phyloP scores from a whole-genome alignment of 2,113 vertebrate species.

The Tichodroma muraria region DNA sequence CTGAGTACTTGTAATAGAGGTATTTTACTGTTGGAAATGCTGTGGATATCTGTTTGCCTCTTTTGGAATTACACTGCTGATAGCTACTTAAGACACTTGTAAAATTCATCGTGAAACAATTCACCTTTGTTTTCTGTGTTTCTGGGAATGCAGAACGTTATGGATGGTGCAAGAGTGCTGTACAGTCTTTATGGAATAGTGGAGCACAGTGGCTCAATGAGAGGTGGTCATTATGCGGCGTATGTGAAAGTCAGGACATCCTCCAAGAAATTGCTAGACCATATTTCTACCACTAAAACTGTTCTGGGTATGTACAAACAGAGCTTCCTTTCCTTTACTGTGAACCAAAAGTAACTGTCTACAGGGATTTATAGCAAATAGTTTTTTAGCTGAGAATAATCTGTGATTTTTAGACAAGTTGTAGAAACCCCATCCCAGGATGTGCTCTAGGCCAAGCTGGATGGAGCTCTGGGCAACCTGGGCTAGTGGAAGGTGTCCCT shows the following conservation, averaged over 20 bases:
- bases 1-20: too few species aligned
- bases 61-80: not conserved
- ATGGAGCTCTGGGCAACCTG: not conserved
- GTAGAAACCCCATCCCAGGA: not conserved
- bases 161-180: slow-evolving; percentile 78
- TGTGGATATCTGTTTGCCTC: not conserved
- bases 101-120: not conserved
- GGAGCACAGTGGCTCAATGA: slow-evolving; percentile 94
- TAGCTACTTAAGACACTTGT: not conserved
- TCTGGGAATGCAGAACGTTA: slow-evolving; percentile 75
- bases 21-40: not conserved
- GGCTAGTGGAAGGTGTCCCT: not conserved
- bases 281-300: slow-evolving; percentile 70
- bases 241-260: slow-evolving; percentile 91
- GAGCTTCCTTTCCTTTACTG: not conserved
- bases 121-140: not conserved
- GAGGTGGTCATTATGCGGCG: slow-evolving; percentile 89
- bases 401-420: not conserved
- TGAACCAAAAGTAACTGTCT: not conserved
- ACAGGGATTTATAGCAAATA: not conserved
- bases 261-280: slow-evolving; percentile 76
- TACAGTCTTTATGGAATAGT: slow-evolving; percentile 96
- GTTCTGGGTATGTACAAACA: slow-evolving; percentile 74
- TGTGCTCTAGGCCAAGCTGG: not conserved
- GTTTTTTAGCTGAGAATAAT: not conserved